Evolutionary conservation across 2,888 invertebrate genomes (phyloP).

Genomic region (Melanotus villosus): DNA sequence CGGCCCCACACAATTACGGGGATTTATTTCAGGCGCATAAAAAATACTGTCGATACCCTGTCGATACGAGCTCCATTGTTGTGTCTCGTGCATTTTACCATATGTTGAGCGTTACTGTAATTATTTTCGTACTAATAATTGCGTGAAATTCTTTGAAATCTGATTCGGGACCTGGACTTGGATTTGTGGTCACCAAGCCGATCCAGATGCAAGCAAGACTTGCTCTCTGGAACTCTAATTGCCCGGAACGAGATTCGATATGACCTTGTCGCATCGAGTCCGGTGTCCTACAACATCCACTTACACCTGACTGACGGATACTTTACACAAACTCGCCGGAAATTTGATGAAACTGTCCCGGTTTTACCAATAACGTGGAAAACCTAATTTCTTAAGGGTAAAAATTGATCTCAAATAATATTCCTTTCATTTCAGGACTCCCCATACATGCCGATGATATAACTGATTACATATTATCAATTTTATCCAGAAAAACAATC

Average conservation of each 20-base stretch:
- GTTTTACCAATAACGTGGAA: too few species aligned
- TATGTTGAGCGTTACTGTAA: constrained; percentile 44
- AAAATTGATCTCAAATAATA: too few species aligned
- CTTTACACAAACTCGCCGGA: constrained; percentile 15
- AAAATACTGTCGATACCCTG: constrained; percentile 51
- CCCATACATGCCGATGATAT: too few species aligned
- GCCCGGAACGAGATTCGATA: constrained; percentile 52
- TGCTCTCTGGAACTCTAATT: constrained; percentile 52
- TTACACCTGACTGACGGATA: constrained; percentile 22
- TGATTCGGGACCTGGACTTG: constrained; percentile 28
- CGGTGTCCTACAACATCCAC: constrained; percentile 12
- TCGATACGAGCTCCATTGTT: constrained; percentile 48
- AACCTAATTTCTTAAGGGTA: too few species aligned
- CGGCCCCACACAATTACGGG: constrained; percentile 51
- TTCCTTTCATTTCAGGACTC: too few species aligned
- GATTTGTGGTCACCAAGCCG: constrained; percentile 29
- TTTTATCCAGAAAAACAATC: too few species aligned
- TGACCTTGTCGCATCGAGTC: constrained; percentile 40
- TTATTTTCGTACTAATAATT: constrained; percentile 46
- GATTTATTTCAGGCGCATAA: constrained; percentile 55
- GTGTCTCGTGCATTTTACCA: constrained; percentile 46
- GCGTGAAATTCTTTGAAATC: constrained; percentile 45
- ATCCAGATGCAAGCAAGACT: constrained; percentile 49
- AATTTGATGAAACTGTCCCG: background rate
- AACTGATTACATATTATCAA: too few species aligned